Conservation (phyloP, 2,113 vertebrate genomes). For the Gambusia holbrooki region DNA sequence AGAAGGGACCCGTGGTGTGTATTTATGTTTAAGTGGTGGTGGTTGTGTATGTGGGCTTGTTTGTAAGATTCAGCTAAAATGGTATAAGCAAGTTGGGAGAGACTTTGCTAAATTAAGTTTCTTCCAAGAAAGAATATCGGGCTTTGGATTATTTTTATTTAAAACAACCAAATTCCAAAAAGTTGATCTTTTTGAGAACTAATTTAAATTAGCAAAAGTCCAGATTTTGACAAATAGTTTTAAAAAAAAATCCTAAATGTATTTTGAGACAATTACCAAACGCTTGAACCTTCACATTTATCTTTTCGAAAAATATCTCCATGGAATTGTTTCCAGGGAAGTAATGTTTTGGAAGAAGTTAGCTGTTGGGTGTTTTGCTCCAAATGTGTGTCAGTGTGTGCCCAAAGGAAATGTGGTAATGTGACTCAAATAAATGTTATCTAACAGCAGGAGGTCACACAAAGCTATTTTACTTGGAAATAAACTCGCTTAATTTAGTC, state of each 20-base stretch:
- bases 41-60: conserved; percentile 18
- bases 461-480: not conserved
- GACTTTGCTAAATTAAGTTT: not conserved
- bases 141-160: too few species aligned
- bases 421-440: not conserved
- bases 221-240: too few species aligned
- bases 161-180: too few species aligned
- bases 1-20: conserved; percentile 64
- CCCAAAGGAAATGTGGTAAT: not conserved
- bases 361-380: not conserved
- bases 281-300: not conserved
- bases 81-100: not conserved
- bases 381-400: not conserved
- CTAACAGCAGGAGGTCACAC: not conserved
- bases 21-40: conserved; percentile 58
- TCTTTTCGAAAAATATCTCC: not conserved
- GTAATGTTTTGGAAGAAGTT: not conserved
- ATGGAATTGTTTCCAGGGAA: not conserved
- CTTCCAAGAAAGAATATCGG: not conserved
- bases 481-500: not conserved
- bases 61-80: not conserved
- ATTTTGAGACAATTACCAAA: too few species aligned
- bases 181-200: too few species aligned
- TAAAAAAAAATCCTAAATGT: too few species aligned
- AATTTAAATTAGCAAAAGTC: too few species aligned